Percentiles rank a stretch among this genome's conserved stretches.
These are phyloP conservation scores for Columbina picui DNA, from an alignment of 2,113 vertebrate genomes.

Conservation along the genomic window DNA sequence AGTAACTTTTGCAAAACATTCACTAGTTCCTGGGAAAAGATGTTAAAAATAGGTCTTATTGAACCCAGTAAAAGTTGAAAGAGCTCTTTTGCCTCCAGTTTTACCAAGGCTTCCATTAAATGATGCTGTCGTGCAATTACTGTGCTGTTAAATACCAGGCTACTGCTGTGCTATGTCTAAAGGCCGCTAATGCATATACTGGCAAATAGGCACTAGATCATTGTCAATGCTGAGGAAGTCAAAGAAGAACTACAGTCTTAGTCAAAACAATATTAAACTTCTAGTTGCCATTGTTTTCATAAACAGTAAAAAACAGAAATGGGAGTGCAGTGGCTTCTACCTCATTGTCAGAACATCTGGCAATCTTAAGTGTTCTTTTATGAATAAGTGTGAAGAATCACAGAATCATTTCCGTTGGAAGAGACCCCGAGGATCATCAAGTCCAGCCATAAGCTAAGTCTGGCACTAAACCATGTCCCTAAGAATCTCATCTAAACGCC, in stretches of 20 bases:
- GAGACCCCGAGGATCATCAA: no score
- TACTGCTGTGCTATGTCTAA: slow-evolving; percentile 26
- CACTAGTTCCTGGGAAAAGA: background rate
- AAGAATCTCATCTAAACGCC: no score
- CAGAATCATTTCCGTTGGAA: no score
- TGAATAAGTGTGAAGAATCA: background rate
- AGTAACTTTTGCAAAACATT: background rate
- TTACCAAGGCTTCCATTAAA: slow-evolving; percentile 1
- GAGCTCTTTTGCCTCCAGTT: background rate
- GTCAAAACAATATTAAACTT: background rate
- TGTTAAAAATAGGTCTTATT: background rate
- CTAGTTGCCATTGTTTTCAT: background rate
- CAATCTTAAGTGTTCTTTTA: background rate
- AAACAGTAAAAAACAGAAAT: background rate
- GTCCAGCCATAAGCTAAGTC: no score
- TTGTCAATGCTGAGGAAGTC: background rate
- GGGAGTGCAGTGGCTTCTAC: background rate
- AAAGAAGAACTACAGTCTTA: background rate
- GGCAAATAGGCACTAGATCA: background rate
- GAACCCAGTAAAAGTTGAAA: background rate
- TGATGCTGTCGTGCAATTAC: background rate
- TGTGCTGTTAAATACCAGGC: background rate
- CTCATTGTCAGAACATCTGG: background rate
- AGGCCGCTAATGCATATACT: background rate
- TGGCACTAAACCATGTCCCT: no score